Conservation (phyloP, 2,113 vertebrate species). For the Corydoras maculifer region DNA sequence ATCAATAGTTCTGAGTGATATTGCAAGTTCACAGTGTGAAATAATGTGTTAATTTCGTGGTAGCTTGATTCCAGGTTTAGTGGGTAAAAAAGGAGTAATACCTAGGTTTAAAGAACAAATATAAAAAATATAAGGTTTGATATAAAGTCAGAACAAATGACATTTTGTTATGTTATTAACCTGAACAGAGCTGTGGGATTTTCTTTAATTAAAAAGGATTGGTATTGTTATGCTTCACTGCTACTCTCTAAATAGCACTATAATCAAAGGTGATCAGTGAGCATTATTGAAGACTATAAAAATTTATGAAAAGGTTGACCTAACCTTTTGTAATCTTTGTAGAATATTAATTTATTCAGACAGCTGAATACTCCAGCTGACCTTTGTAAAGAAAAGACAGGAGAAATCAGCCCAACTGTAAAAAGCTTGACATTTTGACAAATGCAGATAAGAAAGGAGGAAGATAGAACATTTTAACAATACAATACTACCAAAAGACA, state of each 20-base stretch:
- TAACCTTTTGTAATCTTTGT: slow-evolving; percentile 58
- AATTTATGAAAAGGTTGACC: slow-evolving; percentile 62
- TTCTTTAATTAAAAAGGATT: slow-evolving; percentile 40
- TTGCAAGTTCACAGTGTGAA: too few species aligned
- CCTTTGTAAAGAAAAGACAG: slow-evolving; percentile 65
- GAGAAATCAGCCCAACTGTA: slow-evolving; percentile 61
- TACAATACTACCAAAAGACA: slow-evolving; percentile 42
- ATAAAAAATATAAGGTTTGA: not conserved
- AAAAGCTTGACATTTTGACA: slow-evolving; percentile 70
- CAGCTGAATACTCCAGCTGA: slow-evolving; percentile 61
- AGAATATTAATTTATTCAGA: slow-evolving; percentile 63
- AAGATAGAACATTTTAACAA: slow-evolving; percentile 50
- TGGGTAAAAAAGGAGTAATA: not conserved
- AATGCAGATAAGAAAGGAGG: slow-evolving; percentile 58
- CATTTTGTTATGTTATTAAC: slow-evolving; percentile 32
- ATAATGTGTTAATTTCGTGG: too few species aligned
- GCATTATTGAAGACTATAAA: slow-evolving; percentile 42
- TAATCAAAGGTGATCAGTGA: slow-evolving; percentile 53
- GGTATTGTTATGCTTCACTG: slow-evolving; percentile 30
- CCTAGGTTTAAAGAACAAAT: too few species aligned
- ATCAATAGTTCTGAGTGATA: too few species aligned
- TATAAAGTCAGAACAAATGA: slow-evolving; percentile 5
- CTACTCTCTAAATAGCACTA: slow-evolving; percentile 49
- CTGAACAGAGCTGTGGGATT: slow-evolving; percentile 20
- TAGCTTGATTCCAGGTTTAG: too few species aligned